Evolutionary conservation across 2,113 vertebrate genomes (phyloP).

Genomic region (Trogon surrucura): DNA sequence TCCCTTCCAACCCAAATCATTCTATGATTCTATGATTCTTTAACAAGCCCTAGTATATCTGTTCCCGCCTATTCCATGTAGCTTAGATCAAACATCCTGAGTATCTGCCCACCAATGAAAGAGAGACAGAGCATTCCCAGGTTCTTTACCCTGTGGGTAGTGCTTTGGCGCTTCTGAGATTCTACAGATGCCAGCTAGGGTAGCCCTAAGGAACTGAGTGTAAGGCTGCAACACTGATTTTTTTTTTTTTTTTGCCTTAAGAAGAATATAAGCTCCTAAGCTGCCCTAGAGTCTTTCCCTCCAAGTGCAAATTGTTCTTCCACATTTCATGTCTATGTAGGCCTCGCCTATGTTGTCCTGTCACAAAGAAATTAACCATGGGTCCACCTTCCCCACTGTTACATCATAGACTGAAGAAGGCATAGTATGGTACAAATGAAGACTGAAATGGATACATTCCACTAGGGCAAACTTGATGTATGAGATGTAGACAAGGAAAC

Average conservation of each 20-base stretch:
- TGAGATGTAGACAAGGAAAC: not conserved
- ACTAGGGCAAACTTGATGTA: not conserved
- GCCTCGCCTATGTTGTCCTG: accelerated
- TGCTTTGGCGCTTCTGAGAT: not conserved
- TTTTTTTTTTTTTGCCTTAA: not conserved
- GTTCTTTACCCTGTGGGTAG: not conserved
- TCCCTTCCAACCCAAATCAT: no score
- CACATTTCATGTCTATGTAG: not conserved
- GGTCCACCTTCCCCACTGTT: not conserved
- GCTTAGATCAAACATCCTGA: not conserved
- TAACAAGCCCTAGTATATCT: not conserved
- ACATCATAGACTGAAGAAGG: not conserved
- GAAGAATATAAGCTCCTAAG: not conserved
- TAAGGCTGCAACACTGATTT: not conserved
- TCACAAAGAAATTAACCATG: not conserved
- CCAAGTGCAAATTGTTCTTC: not conserved
- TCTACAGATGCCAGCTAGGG: not conserved
- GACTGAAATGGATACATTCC: not conserved
- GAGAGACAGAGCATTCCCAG: not conserved
- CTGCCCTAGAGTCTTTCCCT: not conserved
- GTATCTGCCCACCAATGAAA: not conserved
- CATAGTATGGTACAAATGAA: not conserved
- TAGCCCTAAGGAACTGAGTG: not conserved
- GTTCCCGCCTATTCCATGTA: not conserved
- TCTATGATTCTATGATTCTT: no score